These are phyloP conservation scores for Anthopleura sola DNA, from an alignment of 64 coral and sea anemone species.

Conservation along the genomic window DNA sequence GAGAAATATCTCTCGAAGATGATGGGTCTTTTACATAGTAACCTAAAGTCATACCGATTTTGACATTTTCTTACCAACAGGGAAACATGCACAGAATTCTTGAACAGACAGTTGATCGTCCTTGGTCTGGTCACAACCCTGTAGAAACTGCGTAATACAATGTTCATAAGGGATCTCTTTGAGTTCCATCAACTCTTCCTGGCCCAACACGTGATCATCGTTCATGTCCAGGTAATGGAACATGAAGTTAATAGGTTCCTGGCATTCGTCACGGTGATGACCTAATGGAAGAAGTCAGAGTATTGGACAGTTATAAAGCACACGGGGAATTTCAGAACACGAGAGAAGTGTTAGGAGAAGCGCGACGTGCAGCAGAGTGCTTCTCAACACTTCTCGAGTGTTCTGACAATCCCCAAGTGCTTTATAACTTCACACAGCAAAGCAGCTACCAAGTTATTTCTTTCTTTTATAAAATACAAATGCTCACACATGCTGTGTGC, in stretches of 20 bases:
- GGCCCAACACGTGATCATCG: slow-evolving; percentile 40
- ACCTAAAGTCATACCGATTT: too few relatives aligned
- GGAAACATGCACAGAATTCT: slow-evolving; percentile 78
- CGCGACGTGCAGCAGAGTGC: too few relatives aligned
- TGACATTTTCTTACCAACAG: slow-evolving; percentile 48
- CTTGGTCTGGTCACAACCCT: slow-evolving; percentile 63
- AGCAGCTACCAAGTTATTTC: too few relatives aligned
- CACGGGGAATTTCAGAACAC: too few relatives aligned
- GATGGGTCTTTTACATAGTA: too few relatives aligned
- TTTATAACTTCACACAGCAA: too few relatives aligned
- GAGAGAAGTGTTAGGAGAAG: too few relatives aligned
- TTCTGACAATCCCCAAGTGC: too few relatives aligned
- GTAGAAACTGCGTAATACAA: slow-evolving; percentile 68
- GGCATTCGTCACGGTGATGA: slow-evolving; percentile 23
- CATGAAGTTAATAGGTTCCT: slow-evolving; percentile 78
- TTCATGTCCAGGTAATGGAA: slow-evolving; percentile 65
- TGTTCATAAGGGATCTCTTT: slow-evolving; percentile 54
- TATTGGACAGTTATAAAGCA: too few relatives aligned
- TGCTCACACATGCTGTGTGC: too few relatives aligned
- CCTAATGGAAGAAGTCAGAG: slow-evolving; percentile 2
- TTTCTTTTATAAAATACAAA: too few relatives aligned
- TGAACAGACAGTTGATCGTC: slow-evolving; percentile 42
- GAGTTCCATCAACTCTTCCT: slow-evolving; percentile 43
- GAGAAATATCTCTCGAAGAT: background rate
- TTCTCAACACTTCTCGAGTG: too few relatives aligned